These are phyloP conservation scores for Xylophagus ater DNA, from an alignment of 2,888 invertebrate species.

Conservation along the genomic window DNA sequence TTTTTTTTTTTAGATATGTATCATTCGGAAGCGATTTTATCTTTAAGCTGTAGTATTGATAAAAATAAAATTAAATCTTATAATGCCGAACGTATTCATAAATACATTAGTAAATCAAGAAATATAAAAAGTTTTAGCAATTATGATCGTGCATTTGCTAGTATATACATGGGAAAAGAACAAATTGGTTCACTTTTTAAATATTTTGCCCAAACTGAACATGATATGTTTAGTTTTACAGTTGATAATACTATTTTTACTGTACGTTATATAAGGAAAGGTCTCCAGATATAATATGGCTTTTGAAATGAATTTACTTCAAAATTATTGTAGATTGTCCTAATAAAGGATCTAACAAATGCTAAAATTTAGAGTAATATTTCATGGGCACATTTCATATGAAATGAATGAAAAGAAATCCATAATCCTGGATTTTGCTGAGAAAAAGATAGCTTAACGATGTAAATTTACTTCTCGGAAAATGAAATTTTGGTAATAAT, in stretches of 20 bases:
- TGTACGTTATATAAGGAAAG: too few relatives aligned
- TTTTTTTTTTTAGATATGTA: conserved; percentile 14
- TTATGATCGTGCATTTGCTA: background rate
- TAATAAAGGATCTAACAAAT: too few relatives aligned
- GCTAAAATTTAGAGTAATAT: too few relatives aligned
- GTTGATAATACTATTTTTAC: conserved; percentile 12
- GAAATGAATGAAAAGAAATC: too few relatives aligned
- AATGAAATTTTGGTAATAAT: too few relatives aligned
- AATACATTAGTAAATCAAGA: conserved; percentile 3
- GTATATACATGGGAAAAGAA: conserved; percentile 7
- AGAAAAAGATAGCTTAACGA: too few relatives aligned
- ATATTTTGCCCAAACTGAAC: conserved; percentile 13
- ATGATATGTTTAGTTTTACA: conserved; percentile 17
- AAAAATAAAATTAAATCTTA: conserved; percentile 3
- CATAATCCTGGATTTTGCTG: too few relatives aligned
- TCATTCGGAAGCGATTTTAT: conserved; percentile 11
- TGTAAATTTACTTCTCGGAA: too few relatives aligned
- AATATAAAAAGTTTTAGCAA: conserved; percentile 5
- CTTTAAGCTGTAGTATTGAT: conserved; percentile 13
- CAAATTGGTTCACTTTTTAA: conserved; percentile 10
- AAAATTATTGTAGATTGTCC: too few relatives aligned
- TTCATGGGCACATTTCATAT: too few relatives aligned
- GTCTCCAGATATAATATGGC: too few relatives aligned
- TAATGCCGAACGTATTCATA: conserved; percentile 2
- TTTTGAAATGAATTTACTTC: too few relatives aligned